Evolutionary conservation across 2,113 vertebrate species (phyloP).

Genomic region (Odobenus rosmarus): DNA sequence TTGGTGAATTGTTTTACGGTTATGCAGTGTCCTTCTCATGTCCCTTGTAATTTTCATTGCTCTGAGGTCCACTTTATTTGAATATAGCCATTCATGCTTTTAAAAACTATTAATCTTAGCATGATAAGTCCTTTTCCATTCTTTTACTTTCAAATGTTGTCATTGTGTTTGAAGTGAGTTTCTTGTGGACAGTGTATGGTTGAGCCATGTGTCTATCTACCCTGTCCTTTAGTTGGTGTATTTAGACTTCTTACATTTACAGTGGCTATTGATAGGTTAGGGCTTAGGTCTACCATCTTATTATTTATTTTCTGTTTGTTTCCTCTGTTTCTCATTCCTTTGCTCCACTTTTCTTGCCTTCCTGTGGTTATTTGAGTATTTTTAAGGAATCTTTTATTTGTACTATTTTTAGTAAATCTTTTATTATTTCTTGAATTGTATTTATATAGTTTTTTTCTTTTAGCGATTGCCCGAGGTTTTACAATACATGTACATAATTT

Average conservation of each 20-base stretch:
- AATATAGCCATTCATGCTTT: neutral
- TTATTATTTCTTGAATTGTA: neutral
- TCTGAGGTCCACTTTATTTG: neutral
- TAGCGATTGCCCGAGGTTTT: neutral
- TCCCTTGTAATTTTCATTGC: neutral
- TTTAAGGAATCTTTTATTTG: neutral
- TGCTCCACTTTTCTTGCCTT: neutral
- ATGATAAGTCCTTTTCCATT: neutral
- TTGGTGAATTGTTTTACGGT: neutral
- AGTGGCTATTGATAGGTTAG: neutral
- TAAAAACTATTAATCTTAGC: neutral
- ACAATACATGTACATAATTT: neutral
- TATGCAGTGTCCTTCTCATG: neutral
- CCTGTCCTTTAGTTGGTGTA: neutral
- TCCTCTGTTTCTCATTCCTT: neutral
- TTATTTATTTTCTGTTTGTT: neutral
- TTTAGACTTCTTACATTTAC: neutral
- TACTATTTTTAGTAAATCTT: neutral
- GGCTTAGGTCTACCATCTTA: neutral
- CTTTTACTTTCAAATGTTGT: neutral
- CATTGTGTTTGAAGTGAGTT: neutral
- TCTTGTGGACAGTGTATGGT: neutral
- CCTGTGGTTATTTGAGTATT: neutral
- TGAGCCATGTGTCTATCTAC: neutral
- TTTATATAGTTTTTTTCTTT: neutral